Evolutionary conservation across 1,140 invertebrate species (phyloP).

Genomic region (Oryzaephilus surinamensis): DNA sequence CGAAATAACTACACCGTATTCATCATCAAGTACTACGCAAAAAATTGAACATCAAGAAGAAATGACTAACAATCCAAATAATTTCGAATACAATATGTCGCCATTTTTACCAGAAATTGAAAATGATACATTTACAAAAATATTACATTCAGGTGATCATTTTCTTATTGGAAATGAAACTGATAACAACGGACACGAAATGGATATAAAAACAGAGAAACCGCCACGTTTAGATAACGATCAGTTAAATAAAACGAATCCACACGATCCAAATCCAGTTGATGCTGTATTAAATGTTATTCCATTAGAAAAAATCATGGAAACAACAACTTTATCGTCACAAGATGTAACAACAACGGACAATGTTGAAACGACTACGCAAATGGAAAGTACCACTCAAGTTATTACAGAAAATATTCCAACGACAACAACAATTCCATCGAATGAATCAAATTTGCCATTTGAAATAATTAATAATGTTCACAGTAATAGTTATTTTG

Average conservation of each 20-base stretch:
- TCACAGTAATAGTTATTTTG: slow-evolving; percentile 29
- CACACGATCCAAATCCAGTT: slow-evolving; percentile 22
- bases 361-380: neutral
- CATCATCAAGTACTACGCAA: neutral
- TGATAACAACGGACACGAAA: slow-evolving; percentile 17
- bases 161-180: slow-evolving; percentile 16
- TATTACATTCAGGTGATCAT: slow-evolving; percentile 37
- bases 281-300: slow-evolving; percentile 16
- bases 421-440: slow-evolving; percentile 10
- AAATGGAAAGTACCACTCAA: neutral
- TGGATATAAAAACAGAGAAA: slow-evolving; percentile 16
- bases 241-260: slow-evolving; percentile 34
- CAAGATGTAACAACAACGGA: neutral
- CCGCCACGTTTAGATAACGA: slow-evolving; percentile 32
- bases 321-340: slow-evolving; percentile 1
- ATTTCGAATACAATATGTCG: slow-evolving; percentile 43
- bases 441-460: slow-evolving; percentile 13
- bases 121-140: slow-evolving; percentile 45
- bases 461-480: slow-evolving; percentile 30
- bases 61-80: slow-evolving; percentile 13
- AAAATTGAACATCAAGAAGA: neutral
- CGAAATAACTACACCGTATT: slow-evolving; percentile 5
- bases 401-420: neutral
- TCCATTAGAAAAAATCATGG: slow-evolving; percentile 15
- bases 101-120: slow-evolving; percentile 52